These are phyloP conservation scores for Pocota personata DNA, from an alignment of 2,888 invertebrate species.

Conservation along the genomic window DNA sequence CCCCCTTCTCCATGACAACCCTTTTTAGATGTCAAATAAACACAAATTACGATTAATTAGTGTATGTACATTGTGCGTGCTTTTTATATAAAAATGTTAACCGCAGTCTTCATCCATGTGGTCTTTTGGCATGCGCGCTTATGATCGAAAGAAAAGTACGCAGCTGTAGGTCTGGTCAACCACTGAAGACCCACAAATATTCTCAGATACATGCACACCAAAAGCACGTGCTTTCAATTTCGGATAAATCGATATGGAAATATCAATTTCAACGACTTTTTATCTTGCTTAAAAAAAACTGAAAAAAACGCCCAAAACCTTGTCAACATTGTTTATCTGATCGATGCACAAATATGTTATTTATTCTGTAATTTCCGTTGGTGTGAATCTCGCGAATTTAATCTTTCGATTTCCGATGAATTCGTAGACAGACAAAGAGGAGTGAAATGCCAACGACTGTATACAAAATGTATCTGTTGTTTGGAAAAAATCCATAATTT, in stretches of 20 bases:
- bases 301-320: background rate
- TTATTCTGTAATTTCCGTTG: constrained; percentile 13
- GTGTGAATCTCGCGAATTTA: background rate
- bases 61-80: background rate
- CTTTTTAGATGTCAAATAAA: constrained; percentile 26
- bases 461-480: constrained; percentile 16
- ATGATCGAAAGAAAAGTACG: background rate
- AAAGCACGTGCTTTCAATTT: constrained; percentile 43
- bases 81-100: constrained; percentile 7
- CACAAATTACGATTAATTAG: constrained; percentile 34
- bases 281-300: background rate
- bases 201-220: constrained; percentile 1
- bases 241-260: constrained; percentile 5
- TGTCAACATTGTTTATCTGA: constrained; percentile 1
- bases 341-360: constrained; percentile 11
- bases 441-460: constrained; percentile 23
- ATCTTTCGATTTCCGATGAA: constrained; percentile 27
- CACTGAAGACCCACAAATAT: constrained; percentile 43
- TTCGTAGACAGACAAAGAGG: background rate
- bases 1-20: background rate
- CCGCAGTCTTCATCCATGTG: constrained; percentile 23
- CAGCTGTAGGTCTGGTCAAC: constrained; percentile 15
- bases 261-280: constrained; percentile 24
- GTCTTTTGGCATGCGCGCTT: constrained; percentile 50
- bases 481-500: constrained; percentile 33